A percentile compares a stretch with the other conserved stretches of the same genome.
Evolutionary conservation across 2,888 invertebrate species (phyloP).

Genomic region (Clunio marinus): DNA sequence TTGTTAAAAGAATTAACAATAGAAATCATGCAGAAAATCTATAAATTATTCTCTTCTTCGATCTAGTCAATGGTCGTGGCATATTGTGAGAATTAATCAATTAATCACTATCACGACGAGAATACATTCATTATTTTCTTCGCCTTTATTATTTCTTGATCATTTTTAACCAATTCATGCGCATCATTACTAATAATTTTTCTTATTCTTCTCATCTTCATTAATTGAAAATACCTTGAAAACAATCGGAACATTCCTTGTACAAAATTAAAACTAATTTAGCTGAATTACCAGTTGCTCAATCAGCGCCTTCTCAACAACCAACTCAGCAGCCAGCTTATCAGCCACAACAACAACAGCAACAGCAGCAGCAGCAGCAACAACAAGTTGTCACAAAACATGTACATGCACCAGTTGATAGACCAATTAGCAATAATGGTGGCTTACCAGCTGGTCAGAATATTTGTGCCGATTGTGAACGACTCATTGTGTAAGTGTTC

Average conservation of each 20-base stretch:
- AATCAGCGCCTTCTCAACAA: neutral
- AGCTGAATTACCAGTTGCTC: slow-evolving; percentile 20
- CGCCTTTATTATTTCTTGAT: neutral
- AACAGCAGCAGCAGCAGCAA: neutral
- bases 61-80: neutral
- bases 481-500: slow-evolving; percentile 93
- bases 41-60: slow-evolving; percentile 8
- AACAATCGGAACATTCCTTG: neutral
- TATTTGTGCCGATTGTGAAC: slow-evolving; percentile 95
- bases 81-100: slow-evolving; percentile 1
- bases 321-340: neutral
- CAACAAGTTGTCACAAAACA: slow-evolving; percentile 53
- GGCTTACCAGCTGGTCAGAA: slow-evolving; percentile 83
- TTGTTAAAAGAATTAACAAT: slow-evolving; percentile 4
- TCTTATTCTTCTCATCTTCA: neutral
- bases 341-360: neutral
- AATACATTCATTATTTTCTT: neutral
- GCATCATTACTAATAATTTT: slow-evolving; percentile 6
- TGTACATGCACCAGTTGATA: slow-evolving; percentile 70
- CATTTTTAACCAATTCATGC: neutral
- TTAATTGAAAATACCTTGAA: neutral
- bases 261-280: slow-evolving; percentile 30
- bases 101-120: slow-evolving; percentile 3
- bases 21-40: slow-evolving; percentile 14
- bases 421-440: slow-evolving; percentile 63